Percentiles rank a stretch among this genome's conserved stretches.
These are phyloP conservation scores for Eurystomus gularis DNA, from an alignment of 2,113 vertebrate species.

Conservation along the genomic window DNA sequence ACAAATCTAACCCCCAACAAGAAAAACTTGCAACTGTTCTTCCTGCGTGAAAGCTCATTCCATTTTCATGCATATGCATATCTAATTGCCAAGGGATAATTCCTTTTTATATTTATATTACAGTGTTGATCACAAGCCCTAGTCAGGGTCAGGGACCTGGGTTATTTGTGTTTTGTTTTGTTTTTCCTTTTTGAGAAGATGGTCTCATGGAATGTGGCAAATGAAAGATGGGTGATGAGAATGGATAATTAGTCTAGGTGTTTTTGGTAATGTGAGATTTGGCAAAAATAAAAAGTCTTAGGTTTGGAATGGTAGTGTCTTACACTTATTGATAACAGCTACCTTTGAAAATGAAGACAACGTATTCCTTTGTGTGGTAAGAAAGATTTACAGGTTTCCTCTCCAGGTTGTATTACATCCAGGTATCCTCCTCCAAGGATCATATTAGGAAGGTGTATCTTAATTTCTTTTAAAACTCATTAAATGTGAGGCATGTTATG, in stretches of 20 bases:
- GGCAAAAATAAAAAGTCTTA: background rate
- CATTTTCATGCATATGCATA: background rate
- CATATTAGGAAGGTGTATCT: background rate
- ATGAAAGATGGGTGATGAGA: background rate
- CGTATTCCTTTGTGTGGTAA: background rate
- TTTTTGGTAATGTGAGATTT: background rate
- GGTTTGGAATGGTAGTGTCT: background rate
- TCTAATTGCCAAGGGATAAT: background rate
- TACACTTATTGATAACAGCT: background rate
- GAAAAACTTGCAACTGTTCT: background rate
- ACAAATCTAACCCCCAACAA: too few species aligned
- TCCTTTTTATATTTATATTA: background rate
- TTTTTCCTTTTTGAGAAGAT: background rate
- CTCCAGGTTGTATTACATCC: background rate
- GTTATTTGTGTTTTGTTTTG: background rate
- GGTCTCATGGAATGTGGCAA: background rate
- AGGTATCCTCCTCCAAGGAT: background rate
- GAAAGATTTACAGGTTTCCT: background rate
- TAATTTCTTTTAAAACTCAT: background rate
- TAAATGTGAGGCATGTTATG: background rate
- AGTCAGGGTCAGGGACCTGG: background rate
- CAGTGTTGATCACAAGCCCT: background rate
- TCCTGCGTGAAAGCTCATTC: background rate
- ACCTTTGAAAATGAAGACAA: background rate
- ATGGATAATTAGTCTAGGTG: background rate